Evolutionary conservation across 30 jellyfish, hydroid and myxozoan species (phyloP), one percentile per base, ranked within the genome.

Genomic region (Morbakka virulenta): DNA sequence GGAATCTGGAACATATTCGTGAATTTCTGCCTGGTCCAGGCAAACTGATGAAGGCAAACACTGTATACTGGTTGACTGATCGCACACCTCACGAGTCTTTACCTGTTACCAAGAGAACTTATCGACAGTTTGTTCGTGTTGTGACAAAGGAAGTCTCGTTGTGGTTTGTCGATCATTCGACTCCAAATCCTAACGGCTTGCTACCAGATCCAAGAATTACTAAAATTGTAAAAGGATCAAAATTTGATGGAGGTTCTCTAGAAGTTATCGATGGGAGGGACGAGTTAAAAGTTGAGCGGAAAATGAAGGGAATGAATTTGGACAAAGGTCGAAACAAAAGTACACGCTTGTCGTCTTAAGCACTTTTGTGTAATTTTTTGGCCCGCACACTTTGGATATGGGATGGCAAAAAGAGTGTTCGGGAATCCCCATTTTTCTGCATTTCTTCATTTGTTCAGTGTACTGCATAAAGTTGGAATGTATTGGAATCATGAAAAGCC

Each of bases 81-180:
- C 67, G 93, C 14, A 81, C 93, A 6, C 93, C 93, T 0, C 93
- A 81, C 65, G 93, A 81, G 57, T 71, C 93, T 2, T 51, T 81
- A 36, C 80, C 71, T 14, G 35, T 81, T 29, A 52, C 69, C 14
- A 32, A 81, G 33, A 25, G 71, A 30, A 22, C 36, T 28, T 26
- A 81, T 51, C 31, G 93, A 33, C 93, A 81, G 32, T 81, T 13
- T 34, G 51, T 81, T 35, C 67, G 93, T 9, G 34, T 81, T 22
- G 93, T 81, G 2, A 81, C 93, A 50, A 69, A 72, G 28, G 64
- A 70, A 49, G 93, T 81, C 17, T 81, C 93, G 4, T 35, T 68
- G n/a, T 81, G 93, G 93, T 81, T 27, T 81, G 69, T 28, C 23
- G 93, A 81, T 32, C 93, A 81, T 35, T 81, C 93, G 25, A 81